Base-by-base conservation (phyloP, 2,797 vertebrate species). In the Chromis chromis region DNA sequence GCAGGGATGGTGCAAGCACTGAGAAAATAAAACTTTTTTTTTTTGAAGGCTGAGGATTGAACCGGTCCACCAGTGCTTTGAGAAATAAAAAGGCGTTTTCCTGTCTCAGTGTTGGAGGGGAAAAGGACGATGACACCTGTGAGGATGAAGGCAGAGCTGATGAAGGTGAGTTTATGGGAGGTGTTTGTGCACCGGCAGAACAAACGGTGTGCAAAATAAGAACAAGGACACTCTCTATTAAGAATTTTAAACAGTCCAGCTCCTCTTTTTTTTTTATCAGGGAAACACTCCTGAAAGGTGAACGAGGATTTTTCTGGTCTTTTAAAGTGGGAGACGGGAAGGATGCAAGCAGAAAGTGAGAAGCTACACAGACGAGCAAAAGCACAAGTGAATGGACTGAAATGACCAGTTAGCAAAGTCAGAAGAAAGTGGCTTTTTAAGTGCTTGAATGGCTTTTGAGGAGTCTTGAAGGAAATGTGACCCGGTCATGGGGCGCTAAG, bases 1-100 rank as follows among this genome's bases (percentile, higher is more conserved):
- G 44, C 62, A 69, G 78, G 83, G 80, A 78, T 72, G 75, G 56
- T 79, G 74, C 68, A 63, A 86, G 74, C 78, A 71, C 79, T 88
- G 88, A 88, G 85, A 87, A 89, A 89, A 88, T 82, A 80, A 21
- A 90, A 86, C 69, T 82, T 64, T 70, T 44, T 46, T 54, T 68
- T 76, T 70, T 79, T 86, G 78, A 82, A 80, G 74, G 81, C 71
- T 54, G 73, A 81, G 61, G 76, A 72, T 56, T 27, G 27, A 50
- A 64, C 49, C 67, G 67, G 72, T 70, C 65, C 57, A 70, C 54
- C 71, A 68, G 70, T 61, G 71, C 75, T 75, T 59, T 42, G 61
- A 70, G 46, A 72, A 79, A 46, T 36, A 36, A 40, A 67, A 89
- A 67, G 73, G 59, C 55, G 79, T 75, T 76, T 82, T 86, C 60